Base-by-base conservation (phyloP, 2,888 invertebrate genomes). In the Tupiocoris notatus region DNA sequence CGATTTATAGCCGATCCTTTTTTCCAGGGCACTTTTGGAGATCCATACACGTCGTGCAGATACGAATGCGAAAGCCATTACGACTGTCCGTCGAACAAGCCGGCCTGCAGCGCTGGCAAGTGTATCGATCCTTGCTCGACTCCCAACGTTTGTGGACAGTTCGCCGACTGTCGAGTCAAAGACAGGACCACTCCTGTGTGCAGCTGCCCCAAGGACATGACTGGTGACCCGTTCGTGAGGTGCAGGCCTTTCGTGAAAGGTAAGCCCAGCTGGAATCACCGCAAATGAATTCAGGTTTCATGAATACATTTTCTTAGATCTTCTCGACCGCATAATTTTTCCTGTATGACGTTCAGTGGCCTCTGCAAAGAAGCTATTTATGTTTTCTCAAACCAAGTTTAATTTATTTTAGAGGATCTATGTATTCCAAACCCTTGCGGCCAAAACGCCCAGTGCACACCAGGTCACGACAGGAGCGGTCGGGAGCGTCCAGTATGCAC, bases 391-490 rank as follows among this genome's bases (percentile, higher is more conserved):
- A 39, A 39, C 24, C 22, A 22, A 62, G 16, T 9, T 7, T 3
- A 1, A 22, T 57, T 59, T 12, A 12, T 82, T 83, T 1, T 81
- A 92, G 94, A 88, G 82, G 94, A 95, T 82, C 87, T 94, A 1
- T 94, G 94, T 83, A 88, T 89, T 80, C 94, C 94, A 0, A 94
- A 94, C 85, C 94, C 94, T n/a, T 95, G 94, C 80, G 95, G 94
- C 58, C 85, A 85, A 16, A 90, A 91, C 82, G 91, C 92, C 1
- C 87, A 89, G 78, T 95, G 95, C 82, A 89, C 90, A 18, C 93
- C 94, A 0, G 95, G 95, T 1, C 90, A 91, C 82, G 94, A 95
- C 83, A 90, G 90, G 78, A 89, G 90, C 3, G 92, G 92, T 61
- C 89, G 89, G 74, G 93, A 94, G 82, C 87, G 94, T 2, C 94